These are phyloP conservation scores for Troides oblongomaculatus DNA, from an alignment of 2,888 invertebrate species.

Conservation along the genomic window DNA sequence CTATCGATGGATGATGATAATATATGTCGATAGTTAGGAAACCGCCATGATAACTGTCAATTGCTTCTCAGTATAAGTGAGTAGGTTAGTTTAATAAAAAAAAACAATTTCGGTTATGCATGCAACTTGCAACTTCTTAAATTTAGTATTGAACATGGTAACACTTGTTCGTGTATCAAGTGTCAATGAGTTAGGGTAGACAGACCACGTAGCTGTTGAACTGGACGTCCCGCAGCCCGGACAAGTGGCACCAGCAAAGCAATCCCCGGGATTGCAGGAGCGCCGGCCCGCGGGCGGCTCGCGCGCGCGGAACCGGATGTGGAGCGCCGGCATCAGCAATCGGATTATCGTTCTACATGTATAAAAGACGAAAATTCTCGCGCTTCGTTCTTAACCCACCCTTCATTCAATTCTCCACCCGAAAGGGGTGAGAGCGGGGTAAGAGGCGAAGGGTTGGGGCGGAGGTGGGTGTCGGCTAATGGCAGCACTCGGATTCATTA, in stretches of 20 bases:
- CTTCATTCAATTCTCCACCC: slow-evolving; percentile 51
- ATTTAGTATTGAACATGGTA: too few relatives aligned
- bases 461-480: slow-evolving; percentile 54
- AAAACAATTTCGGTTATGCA: too few relatives aligned
- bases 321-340: slow-evolving; percentile 74
- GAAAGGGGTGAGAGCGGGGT: slow-evolving; percentile 34
- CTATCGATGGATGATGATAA: too few relatives aligned
- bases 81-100: too few relatives aligned
- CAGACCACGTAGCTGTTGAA: slow-evolving; percentile 5
- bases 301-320: slow-evolving; percentile 72
- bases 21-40: too few relatives aligned
- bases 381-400: slow-evolving; percentile 66
- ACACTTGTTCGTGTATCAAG: not conserved
- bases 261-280: slow-evolving; percentile 47
- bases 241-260: slow-evolving; percentile 39
- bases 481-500: slow-evolving; percentile 80
- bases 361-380: slow-evolving; percentile 78
- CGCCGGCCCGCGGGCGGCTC: slow-evolving; percentile 12
- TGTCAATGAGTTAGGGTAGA: not conserved
- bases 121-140: too few relatives aligned
- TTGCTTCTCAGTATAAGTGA: too few relatives aligned
- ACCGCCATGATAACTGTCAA: too few relatives aligned
- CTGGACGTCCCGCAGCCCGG: not conserved
- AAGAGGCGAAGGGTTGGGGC: slow-evolving; percentile 33
- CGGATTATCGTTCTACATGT: slow-evolving; percentile 78